These are phyloP conservation scores for Microctonus aethiopoides DNA, from an alignment of 2,888 invertebrate genomes.

Conservation along the genomic window DNA sequence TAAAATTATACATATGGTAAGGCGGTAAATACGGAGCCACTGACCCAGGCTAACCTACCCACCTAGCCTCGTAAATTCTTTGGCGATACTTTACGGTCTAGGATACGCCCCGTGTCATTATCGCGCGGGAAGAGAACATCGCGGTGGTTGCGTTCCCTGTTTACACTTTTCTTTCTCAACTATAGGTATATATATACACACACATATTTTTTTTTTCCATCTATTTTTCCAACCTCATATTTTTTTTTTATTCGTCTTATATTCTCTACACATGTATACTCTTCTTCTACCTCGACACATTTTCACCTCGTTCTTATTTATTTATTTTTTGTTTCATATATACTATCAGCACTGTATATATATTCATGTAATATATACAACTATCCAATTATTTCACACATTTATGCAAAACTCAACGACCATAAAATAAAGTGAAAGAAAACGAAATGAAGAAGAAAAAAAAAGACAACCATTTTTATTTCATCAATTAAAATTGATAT, in stretches of 20 bases:
- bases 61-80: slow-evolving; percentile 61
- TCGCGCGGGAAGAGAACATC: slow-evolving; percentile 51
- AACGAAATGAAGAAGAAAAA: not conserved
- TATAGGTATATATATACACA: not conserved
- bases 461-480: not conserved
- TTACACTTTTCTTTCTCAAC: slow-evolving; percentile 30
- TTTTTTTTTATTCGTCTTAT: slow-evolving; percentile 1
- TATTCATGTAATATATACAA: no score
- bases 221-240: not conserved
- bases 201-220: not conserved
- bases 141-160: slow-evolving; percentile 38
- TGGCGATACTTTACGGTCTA: slow-evolving; percentile 61
- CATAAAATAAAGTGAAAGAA: not conserved
- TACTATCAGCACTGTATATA: slow-evolving; percentile 4
- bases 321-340: not conserved
- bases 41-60: slow-evolving; percentile 47
- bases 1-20: slow-evolving; percentile 36
- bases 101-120: slow-evolving; percentile 64
- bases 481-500: slow-evolving; percentile 4
- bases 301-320: not conserved
- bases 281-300: not conserved
- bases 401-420: slow-evolving; percentile 13
- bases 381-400: slow-evolving; percentile 30
- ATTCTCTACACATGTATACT: not conserved
- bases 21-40: slow-evolving; percentile 43